Percentiles rank a stretch among this genome's conserved stretches.
Evolutionary conservation across 2,113 vertebrate species (phyloP).

Genomic region (Peromyscus leucopus): DNA sequence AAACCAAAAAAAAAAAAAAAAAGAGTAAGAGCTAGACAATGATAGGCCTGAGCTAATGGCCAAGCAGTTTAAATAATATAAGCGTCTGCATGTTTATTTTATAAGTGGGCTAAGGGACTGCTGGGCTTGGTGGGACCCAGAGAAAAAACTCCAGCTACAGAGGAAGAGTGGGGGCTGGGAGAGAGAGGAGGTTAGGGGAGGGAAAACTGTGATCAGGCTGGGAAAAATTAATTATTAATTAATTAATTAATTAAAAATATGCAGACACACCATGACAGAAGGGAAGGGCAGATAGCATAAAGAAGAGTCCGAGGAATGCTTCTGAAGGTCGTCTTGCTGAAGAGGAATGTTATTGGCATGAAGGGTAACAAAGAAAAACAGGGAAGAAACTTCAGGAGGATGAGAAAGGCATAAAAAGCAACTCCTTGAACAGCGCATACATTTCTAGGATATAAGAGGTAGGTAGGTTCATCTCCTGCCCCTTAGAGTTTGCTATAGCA

Average conservation of each 20-base stretch:
- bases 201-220: background rate
- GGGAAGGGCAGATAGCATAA: background rate
- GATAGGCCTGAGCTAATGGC: too few species aligned
- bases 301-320: background rate
- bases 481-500: background rate
- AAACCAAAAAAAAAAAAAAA: too few species aligned
- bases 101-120: too few species aligned
- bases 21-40: too few species aligned
- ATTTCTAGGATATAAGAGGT: background rate
- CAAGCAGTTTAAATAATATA: too few species aligned
- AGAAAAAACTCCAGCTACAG: too few species aligned
- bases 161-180: background rate
- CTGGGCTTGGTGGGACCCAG: too few species aligned
- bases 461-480: too few species aligned
- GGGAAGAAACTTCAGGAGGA: slow-evolving; percentile 31
- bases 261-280: background rate
- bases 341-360: background rate
- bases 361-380: background rate
- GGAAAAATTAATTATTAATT: background rate
- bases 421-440: background rate
- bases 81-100: too few species aligned
- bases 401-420: background rate
- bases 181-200: background rate
- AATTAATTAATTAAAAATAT: background rate
- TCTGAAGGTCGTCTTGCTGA: background rate